phyloP scores from a whole-genome alignment of 1,140 invertebrate species.

The Zaprionus vittiger region DNA sequence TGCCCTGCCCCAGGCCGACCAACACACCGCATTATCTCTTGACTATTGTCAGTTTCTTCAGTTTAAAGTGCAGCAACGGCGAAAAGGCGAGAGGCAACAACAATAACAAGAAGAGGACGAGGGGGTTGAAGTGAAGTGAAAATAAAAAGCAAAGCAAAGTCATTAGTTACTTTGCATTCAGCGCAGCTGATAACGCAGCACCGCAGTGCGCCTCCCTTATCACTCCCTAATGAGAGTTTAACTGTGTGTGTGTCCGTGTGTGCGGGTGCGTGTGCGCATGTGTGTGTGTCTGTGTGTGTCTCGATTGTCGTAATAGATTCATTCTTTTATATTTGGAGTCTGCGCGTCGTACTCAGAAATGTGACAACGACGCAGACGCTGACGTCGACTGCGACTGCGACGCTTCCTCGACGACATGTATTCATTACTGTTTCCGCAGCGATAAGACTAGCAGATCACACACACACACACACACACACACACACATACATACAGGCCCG shows the following conservation, averaged over 20 bases:
- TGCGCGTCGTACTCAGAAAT: slow-evolving; percentile 35
- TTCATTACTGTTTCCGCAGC: slow-evolving; percentile 81
- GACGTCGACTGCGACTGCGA: slow-evolving; percentile 11
- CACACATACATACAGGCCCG: neutral
- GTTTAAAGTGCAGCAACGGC: slow-evolving; percentile 65
- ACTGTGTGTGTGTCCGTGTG: neutral
- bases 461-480: slow-evolving; percentile 31
- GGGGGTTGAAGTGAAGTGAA: neutral
- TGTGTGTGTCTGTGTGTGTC: slow-evolving; percentile 6
- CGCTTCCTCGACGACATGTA: slow-evolving; percentile 69
- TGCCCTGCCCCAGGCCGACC: neutral
- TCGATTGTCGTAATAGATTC: slow-evolving; percentile 68
- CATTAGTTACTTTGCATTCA: slow-evolving; percentile 76
- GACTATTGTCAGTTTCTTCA: slow-evolving; percentile 67
- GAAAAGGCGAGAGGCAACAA: slow-evolving; percentile 39
- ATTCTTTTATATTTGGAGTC: slow-evolving; percentile 53
- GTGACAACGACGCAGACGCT: slow-evolving; percentile 5
- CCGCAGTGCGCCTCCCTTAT: slow-evolving; percentile 33
- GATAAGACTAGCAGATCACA: slow-evolving; percentile 61
- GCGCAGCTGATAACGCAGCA: slow-evolving; percentile 67
- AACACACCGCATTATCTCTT: slow-evolving; percentile 55
- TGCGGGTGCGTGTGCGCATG: slow-evolving; percentile 2
- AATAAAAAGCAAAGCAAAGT: slow-evolving; percentile 29
- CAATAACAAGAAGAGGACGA: neutral
- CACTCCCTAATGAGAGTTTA: slow-evolving; percentile 19